A percentile compares a stretch with the other conserved stretches of the same genome.
Evolutionary conservation across 2,113 vertebrate species (phyloP).

Genomic region (Engystomops pustulosus): DNA sequence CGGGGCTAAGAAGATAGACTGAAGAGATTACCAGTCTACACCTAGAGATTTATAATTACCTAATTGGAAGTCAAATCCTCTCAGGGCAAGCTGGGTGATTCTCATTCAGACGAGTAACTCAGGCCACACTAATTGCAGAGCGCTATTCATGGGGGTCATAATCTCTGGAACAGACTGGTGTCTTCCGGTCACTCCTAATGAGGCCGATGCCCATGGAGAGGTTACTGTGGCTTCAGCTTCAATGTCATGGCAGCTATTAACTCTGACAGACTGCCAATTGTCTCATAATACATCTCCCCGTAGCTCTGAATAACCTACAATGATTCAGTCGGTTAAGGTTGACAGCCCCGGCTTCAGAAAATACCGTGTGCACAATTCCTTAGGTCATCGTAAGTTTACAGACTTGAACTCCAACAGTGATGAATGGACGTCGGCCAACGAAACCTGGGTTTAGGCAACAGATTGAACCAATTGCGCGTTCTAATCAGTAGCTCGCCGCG

Average conservation of each 20-base stretch:
- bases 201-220: constrained; percentile 61
- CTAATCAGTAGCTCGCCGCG: constrained; percentile 59
- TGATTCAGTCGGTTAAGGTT: constrained; percentile 33
- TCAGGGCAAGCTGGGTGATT: constrained; percentile 66
- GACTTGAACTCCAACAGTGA: constrained; percentile 72
- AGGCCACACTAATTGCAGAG: constrained; percentile 53
- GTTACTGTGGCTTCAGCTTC: constrained; percentile 51
- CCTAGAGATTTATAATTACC: constrained; percentile 84
- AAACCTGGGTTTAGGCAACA: constrained; percentile 77
- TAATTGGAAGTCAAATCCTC: constrained; percentile 79
- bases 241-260: constrained; percentile 32
- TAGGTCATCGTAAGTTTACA: constrained; percentile 58
- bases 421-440: constrained; percentile 74
- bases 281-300: neutral
- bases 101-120: constrained; percentile 64
- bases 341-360: constrained; percentile 38
- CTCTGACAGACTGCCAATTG: constrained; percentile 51
- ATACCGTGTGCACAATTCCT: constrained; percentile 47
- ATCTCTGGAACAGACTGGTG: constrained; percentile 71
- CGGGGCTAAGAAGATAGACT: constrained; percentile 72
- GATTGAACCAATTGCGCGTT: constrained; percentile 79
- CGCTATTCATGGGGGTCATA: constrained; percentile 63
- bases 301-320: constrained; percentile 42
- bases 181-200: constrained; percentile 69
- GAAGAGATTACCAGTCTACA: constrained; percentile 77